Evolutionary conservation across 2,888 invertebrate genomes (phyloP), one percentile per base, ranked within the genome.

Genomic region (Meteorus colon): DNA sequence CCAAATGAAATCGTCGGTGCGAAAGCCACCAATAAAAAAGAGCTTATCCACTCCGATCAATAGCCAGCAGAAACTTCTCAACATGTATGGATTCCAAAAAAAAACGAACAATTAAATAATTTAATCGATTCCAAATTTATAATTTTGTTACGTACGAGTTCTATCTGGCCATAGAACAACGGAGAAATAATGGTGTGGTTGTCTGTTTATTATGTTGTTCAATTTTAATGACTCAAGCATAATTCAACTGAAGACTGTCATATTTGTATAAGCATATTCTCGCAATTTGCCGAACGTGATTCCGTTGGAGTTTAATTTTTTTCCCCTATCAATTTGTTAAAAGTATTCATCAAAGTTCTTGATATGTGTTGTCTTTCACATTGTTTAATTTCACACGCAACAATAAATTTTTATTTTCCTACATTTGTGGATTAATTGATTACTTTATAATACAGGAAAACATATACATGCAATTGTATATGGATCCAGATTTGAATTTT

Each of bases 21-120:
- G 14, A 19, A 72, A 19, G 31, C 27, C 34, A 16, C 14, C n/a
- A 19, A 41, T 87, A 87, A 76, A 89, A 84, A 82, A 90, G 88
- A 48, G 86, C 86, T 2, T 90, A 62, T 79, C 82, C 19, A 90
- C 88, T 81, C 86, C 85, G 63, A 91, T 69, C 62, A 68, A 62
- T 48, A 31, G 91, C 75, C 92, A 92, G 81, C 94, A 93, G 71
- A 92, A 92, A 41, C 90, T 93, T 81, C 86, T 94, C n/a, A 92
- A 92, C 87, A 93, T 91, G 90, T 94, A 93, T 87, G 94, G 93
- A 29, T 94, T 94, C 84, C 91, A 93, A 83, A 93, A 92, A 85
- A 92, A 91, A 93, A 88, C 85, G 89, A 88, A 60, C 41, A 68
- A 27, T 19, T 62, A n/a, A 24, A 12, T 66, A 34, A 69, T 66